phyloP scores from a whole-genome alignment of 1,140 invertebrate genomes.

The Chymomyza costata region DNA sequence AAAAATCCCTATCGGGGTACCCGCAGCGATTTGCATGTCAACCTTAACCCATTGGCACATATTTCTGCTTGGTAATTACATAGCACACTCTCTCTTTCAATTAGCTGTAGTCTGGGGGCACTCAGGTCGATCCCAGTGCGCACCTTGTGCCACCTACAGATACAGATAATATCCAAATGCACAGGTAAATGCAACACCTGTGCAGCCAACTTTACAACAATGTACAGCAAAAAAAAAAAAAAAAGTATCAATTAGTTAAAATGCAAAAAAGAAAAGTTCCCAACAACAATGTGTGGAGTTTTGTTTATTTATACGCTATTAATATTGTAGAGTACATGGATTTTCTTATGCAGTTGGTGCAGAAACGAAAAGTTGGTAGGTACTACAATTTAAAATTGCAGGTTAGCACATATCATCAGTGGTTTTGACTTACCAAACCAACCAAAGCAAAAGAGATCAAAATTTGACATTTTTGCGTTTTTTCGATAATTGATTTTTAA shows the following conservation, averaged over 20 bases:
- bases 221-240: conserved; percentile 14
- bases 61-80: conserved; percentile 17
- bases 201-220: conserved; percentile 13
- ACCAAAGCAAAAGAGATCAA: too few species aligned
- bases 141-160: neutral
- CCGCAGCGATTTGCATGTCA: conserved; percentile 44
- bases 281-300: neutral
- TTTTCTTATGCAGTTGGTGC: too few species aligned
- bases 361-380: too few species aligned
- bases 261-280: conserved; percentile 10
- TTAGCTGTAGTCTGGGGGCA: conserved; percentile 24
- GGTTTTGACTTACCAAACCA: too few species aligned
- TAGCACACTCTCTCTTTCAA: conserved; percentile 53
- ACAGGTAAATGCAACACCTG: conserved; percentile 23
- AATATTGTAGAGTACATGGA: too few species aligned
- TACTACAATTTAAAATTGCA: too few species aligned
- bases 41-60: conserved; percentile 66
- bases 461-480: too few species aligned
- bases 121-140: too few species aligned
- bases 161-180: neutral
- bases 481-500: too few species aligned
- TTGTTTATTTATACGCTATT: neutral
- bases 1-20: too few species aligned
- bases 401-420: too few species aligned
- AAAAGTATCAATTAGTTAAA: conserved; percentile 67